Evolutionary conservation across 2,113 vertebrate genomes (phyloP), one percentile per base, ranked within the genome.

Genomic region (Cranoglanis bouderius): DNA sequence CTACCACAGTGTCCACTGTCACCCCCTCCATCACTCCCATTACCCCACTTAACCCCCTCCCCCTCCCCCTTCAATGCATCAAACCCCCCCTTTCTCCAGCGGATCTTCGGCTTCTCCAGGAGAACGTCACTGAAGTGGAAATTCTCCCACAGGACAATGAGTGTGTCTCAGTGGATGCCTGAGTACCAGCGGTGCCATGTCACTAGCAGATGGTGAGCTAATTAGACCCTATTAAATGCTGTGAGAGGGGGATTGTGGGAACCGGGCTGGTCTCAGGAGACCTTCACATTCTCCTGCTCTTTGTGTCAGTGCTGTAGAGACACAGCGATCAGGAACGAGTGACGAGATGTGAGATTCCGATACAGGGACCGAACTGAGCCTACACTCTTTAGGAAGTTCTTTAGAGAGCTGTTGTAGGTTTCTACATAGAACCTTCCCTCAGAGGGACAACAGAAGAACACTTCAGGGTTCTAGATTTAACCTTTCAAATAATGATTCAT

Each of bases 201-300:
- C 92, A 91, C 90, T 84, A 91, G 90, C 92, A 91, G 92, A 92
- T 91, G 92, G 91, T 88, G 91, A 91, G 90, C 91, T 92, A 92
- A 92, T 92, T 92, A 92, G 92, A 91, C 88, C 74, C 89, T 90
- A 91, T 92, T 91, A 92, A 92, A 90, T 38, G 88, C 90, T 91
- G 91, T 91, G 90, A 91, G 88, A 90, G 85, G 85, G 85, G 87
- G 74, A 77, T 91, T 91, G 92, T 91, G 91, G 91, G 92, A 92
- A 92, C 88, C 82, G 63, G 90, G 87, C 85, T 89, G 88, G 74
- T 88, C 84, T 61, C 72, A 89, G 89, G 87, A 81, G 85, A 86
- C 82, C 72, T 80, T 67, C 85, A 85, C 81, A 53, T 51, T 87
- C 61, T 55, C 61, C 51, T 51, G 38, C 61, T n/a, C 86, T 67